phyloP scores from a whole-genome alignment of 64 coral and sea anemone species.

The Actinia tenebrosa region DNA sequence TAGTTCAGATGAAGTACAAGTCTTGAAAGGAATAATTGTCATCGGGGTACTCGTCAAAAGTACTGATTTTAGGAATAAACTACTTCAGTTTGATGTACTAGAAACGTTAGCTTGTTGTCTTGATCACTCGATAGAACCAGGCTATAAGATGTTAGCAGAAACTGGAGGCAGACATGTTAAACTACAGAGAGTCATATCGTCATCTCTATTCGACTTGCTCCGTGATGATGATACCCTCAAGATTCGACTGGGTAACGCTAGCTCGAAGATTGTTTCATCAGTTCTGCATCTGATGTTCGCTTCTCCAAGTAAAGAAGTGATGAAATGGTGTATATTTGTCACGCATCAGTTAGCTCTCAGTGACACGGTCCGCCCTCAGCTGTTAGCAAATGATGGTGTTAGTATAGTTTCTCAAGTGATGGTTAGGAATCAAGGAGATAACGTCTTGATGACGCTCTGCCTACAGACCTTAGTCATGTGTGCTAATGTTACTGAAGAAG shows the following conservation, averaged over 20 bases:
- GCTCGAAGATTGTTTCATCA: constrained; percentile 46
- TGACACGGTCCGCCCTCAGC: constrained; percentile 43
- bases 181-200: constrained; percentile 57
- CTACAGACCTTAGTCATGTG: constrained; percentile 90
- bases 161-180: constrained; percentile 59
- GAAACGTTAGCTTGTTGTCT: constrained; percentile 63
- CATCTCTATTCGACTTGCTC: constrained; percentile 82
- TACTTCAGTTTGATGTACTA: constrained; percentile 49
- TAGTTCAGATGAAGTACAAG: constrained; percentile 50
- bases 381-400: constrained; percentile 54
- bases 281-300: constrained; percentile 59
- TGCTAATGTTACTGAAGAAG: constrained; percentile 70
- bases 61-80: constrained; percentile 41
- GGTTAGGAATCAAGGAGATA: constrained; percentile 72
- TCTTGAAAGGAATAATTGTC: constrained; percentile 82
- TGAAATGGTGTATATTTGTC: constrained; percentile 71
- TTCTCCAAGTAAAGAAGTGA: constrained; percentile 75
- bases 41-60: constrained; percentile 70
- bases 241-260: constrained; percentile 31
- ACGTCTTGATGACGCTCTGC: constrained; percentile 78
- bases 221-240: constrained; percentile 71
- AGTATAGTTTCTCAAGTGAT: constrained; percentile 60
- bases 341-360: constrained; percentile 72
- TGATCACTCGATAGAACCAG: constrained; percentile 53
- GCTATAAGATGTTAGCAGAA: constrained; percentile 45